Evolutionary conservation across 2,113 vertebrate species (phyloP), one percentile per base, ranked within the genome.

Genomic region (Eonycteris spelaea): DNA sequence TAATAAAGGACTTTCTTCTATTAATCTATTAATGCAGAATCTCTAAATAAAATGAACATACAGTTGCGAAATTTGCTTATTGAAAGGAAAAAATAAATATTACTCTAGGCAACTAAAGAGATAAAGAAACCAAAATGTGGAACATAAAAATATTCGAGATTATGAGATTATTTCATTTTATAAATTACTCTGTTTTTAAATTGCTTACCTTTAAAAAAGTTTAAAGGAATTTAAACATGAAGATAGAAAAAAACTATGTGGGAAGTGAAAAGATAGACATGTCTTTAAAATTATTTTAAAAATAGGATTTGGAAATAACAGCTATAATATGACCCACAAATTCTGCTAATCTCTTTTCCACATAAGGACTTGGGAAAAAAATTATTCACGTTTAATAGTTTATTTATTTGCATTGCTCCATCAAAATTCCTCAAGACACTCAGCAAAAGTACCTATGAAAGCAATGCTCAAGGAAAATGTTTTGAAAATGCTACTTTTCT

Each of bases 161-260:
- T n/a, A n/a, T n/a, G n/a, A 9, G 4, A 79, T 91, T 86, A 67
- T 84, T 21, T 13, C 7, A 77, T 22, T 71, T 78, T 77, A 86
- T 55, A 86, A 80, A 86, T 77, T 79, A 65, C 14, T 90, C n/a
- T 67, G 14, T 12, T 87, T 70, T 96, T 74, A 48, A 96, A 94
- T 33, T 40, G 35, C 9, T 90, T 92, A 15, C 12, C 19, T 94
- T 93, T 24, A 38, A 79, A 68, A 77, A 88, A 90, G 2, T 40
- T 73, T 40, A 67, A 77, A 93, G 19, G 33, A 73, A 93, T 24
- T 95, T 71, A 86, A 22, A 70, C 7, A 67, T 55, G 90, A 82
- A 43, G 38, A 45, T 38, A 77, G 51, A 59, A 86, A 90, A 91
- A 82, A 77, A 28, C 2, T 30, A 22, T 51, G 24, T 59, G 24